Conservation (phyloP, 2,797 vertebrate species). For the Lepus oiostolus region DNA sequence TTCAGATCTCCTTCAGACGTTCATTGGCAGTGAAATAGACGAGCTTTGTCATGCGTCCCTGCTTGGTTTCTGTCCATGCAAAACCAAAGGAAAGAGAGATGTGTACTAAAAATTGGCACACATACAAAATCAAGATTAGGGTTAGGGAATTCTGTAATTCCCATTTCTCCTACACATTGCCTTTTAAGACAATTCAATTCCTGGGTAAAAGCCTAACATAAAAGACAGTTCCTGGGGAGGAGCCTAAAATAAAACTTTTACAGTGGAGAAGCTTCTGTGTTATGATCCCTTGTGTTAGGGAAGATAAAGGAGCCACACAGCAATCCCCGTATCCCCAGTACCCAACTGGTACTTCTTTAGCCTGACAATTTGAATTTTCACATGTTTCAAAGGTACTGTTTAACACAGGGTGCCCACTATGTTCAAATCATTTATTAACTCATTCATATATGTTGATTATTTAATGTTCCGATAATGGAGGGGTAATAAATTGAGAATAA, state of each 20-base stretch:
- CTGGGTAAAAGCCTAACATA: conserved; percentile 47
- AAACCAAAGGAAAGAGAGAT: conserved; percentile 39
- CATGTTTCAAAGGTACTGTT: conserved; percentile 39
- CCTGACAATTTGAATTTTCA: conserved; percentile 61
- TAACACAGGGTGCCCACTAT: conserved; percentile 12
- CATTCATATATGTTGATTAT: conserved; percentile 12
- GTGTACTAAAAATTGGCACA: background rate
- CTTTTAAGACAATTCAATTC: conserved; percentile 46
- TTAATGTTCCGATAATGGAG: conserved; percentile 45
- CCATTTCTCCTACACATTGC: conserved; percentile 38
- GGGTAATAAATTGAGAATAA: conserved; percentile 29
- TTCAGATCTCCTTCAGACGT: background rate
- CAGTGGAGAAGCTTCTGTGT: conserved; percentile 58
- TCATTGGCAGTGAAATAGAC: conserved; percentile 15
- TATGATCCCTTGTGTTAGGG: conserved; percentile 44
- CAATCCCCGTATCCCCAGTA: conserved; percentile 23
- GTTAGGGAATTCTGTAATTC: conserved; percentile 36
- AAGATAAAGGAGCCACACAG: conserved; percentile 63
- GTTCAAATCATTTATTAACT: conserved; percentile 49
- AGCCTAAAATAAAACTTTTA: conserved; percentile 68
- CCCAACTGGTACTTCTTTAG: conserved; percentile 16
- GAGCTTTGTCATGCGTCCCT: background rate
- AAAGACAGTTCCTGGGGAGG: conserved; percentile 24
- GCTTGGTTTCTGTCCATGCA: background rate
- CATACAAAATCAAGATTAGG: conserved; percentile 33